phyloP scores from a whole-genome alignment of 2,888 invertebrate species.

The Melanargia galathea region DNA sequence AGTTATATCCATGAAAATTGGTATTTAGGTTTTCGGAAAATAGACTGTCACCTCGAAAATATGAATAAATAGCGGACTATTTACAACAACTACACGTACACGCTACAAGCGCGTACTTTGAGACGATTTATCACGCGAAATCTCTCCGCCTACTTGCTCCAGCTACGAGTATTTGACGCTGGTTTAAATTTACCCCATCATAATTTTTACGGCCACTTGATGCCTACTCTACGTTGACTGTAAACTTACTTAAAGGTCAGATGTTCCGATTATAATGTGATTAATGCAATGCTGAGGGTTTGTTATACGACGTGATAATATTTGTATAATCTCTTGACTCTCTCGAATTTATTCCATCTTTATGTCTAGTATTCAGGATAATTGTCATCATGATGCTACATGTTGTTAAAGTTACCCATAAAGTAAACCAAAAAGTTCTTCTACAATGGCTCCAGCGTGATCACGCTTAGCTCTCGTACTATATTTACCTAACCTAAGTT shows the following conservation, averaged over 20 bases:
- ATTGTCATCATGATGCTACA: too few relatives aligned
- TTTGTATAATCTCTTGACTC: too few relatives aligned
- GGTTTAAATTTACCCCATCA: constrained; percentile 25
- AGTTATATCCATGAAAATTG: too few relatives aligned
- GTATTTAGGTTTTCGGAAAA: too few relatives aligned
- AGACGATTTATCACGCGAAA: constrained; percentile 46
- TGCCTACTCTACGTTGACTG: not conserved
- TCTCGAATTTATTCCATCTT: too few relatives aligned
- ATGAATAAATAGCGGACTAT: constrained; percentile 59
- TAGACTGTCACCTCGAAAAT: constrained; percentile 63
- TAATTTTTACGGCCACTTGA: constrained; percentile 14
- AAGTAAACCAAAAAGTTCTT: too few relatives aligned
- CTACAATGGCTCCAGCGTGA: too few relatives aligned
- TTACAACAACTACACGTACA: constrained; percentile 48
- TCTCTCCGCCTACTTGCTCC: constrained; percentile 40
- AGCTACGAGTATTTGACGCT: constrained; percentile 27
- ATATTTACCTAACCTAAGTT: too few relatives aligned
- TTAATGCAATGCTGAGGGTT: not conserved
- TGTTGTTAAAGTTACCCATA: too few relatives aligned
- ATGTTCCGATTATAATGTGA: not conserved
- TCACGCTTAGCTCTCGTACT: too few relatives aligned
- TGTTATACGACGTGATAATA: too few relatives aligned
- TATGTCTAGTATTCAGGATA: too few relatives aligned
- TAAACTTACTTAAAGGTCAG: not conserved
- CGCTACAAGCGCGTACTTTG: constrained; percentile 46